Evolutionary conservation across 2,888 invertebrate species (phyloP), one percentile per base, ranked within the genome.

Genomic region (Idaea aversata): DNA sequence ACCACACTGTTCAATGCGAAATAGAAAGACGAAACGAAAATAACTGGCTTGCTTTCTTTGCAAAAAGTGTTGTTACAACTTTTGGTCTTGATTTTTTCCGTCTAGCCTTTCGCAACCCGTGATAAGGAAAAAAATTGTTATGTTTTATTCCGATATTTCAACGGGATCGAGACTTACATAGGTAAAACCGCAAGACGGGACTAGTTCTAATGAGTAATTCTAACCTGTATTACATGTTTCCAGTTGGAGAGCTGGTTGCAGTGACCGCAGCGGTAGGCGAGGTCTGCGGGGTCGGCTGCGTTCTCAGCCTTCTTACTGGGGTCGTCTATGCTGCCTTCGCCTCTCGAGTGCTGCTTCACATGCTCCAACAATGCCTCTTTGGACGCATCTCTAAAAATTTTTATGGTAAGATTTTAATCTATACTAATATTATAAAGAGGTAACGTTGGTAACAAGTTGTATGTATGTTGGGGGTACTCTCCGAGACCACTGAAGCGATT

Each of bases 221-320:
- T 59, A 16, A 96, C 96, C 96, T 96, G 96, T 92, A 96, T 96
- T 84, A 96, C 96, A 94, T 96, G 96, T 94, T 96, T 96, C 96
- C 96, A 96, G 93, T 96, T 96, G 77, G 96, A 96, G 84, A 96
- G 93, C 93, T 96, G 96, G 90, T 96, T 95, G 93, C 96, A 96
- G 91, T 96, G 96, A 77, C 96, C 96, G 91, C 96, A 96, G 83
- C 96, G 95, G 84, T 95, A 95, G 70, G 92, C 91, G 64, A 93
- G 76, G 70, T 92, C 92, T 1, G 91, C 88, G 13, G 89, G 90
- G 71, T 91, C 93, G 3, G 88, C 87, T 25, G 82, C 77, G 66
- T 81, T 86, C 57, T 91, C 92, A 0, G 84, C 72, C 71, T 90
- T 91, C 75, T 88, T 90, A 25, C 77, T 71, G 68, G 82, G 81